These are phyloP conservation scores for Apodemus sylvaticus DNA, from an alignment of 2,113 vertebrate genomes.

Conservation along the genomic window DNA sequence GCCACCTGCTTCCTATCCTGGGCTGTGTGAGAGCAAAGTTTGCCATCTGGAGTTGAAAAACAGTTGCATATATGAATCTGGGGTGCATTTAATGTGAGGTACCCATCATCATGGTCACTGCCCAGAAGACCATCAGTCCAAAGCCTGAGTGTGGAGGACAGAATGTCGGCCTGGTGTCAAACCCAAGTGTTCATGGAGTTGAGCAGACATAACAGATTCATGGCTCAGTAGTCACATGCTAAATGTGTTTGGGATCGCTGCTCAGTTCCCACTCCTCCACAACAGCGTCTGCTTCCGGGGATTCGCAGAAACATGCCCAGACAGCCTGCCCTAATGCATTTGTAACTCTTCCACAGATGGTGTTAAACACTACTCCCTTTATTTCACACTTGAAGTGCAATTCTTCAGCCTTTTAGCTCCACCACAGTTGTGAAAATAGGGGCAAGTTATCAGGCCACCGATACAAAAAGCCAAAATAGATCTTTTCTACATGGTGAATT, in stretches of 20 bases:
- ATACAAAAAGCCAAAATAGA: background rate
- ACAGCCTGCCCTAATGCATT: background rate
- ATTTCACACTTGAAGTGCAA: slow-evolving; percentile 21
- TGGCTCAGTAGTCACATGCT: fast-evolving
- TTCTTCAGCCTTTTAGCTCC: slow-evolving; percentile 9
- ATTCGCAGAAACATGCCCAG: fast-evolving
- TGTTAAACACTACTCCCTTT: background rate
- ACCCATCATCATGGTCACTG: fast-evolving
- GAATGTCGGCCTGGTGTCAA: fast-evolving
- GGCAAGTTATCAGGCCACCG: background rate
- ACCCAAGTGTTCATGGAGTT: fast-evolving
- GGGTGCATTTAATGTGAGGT: fast-evolving
- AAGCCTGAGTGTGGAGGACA: fast-evolving
- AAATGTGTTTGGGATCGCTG: fast-evolving
- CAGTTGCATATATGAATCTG: fast-evolving
- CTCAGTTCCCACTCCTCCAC: fast-evolving
- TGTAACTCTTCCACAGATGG: background rate
- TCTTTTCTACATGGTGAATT: fast-evolving
- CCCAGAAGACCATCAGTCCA: fast-evolving
- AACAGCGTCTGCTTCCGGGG: background rate
- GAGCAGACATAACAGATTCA: fast-evolving
- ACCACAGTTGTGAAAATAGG: background rate
- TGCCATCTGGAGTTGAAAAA: background rate
- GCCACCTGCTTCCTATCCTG: fast-evolving
- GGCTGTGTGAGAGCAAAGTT: fast-evolving